Percentiles rank a stretch among this genome's conserved stretches.
phyloP scores from a whole-genome alignment of 2,888 invertebrate genomes.

The Trilocha varians region DNA sequence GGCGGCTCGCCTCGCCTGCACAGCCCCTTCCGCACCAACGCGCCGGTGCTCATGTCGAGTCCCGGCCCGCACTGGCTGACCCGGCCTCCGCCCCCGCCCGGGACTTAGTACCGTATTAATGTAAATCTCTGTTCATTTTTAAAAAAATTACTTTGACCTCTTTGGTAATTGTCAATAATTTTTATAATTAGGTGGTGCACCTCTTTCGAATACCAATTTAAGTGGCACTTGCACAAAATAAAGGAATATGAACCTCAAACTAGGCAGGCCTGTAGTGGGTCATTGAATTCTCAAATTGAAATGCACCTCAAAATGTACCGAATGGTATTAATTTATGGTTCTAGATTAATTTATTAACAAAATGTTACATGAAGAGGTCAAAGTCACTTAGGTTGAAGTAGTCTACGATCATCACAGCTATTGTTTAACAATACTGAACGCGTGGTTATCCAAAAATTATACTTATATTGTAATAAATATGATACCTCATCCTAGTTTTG shows the following conservation, averaged over 20 bases:
- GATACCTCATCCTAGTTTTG: constrained; percentile 5
- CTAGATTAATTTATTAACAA: too few relatives aligned
- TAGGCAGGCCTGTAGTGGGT: too few relatives aligned
- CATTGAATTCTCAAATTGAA: too few relatives aligned
- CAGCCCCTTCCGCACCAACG: constrained; percentile 28
- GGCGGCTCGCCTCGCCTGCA: constrained; percentile 34
- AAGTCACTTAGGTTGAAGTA: constrained; percentile 25
- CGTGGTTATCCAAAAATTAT: constrained; percentile 68
- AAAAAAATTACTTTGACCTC: constrained; percentile 15
- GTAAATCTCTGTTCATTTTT: constrained; percentile 9
- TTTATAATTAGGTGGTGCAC: too few relatives aligned
- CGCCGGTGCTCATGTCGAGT: constrained; percentile 38
- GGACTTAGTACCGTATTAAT: constrained; percentile 39
- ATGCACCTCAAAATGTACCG: too few relatives aligned
- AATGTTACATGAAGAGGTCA: neutral
- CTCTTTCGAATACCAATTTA: too few relatives aligned
- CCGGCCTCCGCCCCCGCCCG: constrained; percentile 54
- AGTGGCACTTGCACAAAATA: too few relatives aligned
- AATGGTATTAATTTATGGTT: constrained; percentile 14
- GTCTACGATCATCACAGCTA: constrained; percentile 30
- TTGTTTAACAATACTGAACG: constrained; percentile 54
- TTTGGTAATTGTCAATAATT: too few relatives aligned
- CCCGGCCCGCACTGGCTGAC: constrained; percentile 44
- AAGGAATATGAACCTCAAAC: too few relatives aligned
- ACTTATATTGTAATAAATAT: constrained; percentile 45